Conservation (phyloP, 2,888 invertebrate species). For the Poecilus cupreus region DNA sequence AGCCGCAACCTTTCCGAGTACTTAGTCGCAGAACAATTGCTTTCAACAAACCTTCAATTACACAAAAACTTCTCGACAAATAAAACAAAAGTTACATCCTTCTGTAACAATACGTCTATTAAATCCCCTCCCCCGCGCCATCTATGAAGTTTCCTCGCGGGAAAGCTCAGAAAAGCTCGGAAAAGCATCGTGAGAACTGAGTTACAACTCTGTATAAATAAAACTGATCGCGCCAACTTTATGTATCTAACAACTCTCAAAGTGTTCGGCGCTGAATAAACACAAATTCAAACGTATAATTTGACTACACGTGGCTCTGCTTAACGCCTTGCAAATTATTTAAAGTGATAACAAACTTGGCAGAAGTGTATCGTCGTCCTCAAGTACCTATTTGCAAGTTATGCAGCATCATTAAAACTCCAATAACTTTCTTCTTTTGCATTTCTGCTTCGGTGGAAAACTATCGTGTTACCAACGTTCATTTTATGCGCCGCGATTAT, state of each 20-base stretch:
- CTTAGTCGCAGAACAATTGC: background rate
- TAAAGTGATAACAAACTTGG: background rate
- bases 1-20: background rate
- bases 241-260: background rate
- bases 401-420: no score
- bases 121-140: background rate
- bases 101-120: slow-evolving; percentile 30
- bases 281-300: background rate
- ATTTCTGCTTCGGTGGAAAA: background rate
- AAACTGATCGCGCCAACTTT: background rate
- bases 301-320: slow-evolving; percentile 18
- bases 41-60: background rate
- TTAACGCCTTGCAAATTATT: slow-evolving; percentile 23
- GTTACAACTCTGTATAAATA: background rate
- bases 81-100: slow-evolving; percentile 26
- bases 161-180: background rate
- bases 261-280: background rate
- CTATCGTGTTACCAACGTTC: background rate
- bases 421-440: no score
- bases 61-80: slow-evolving; percentile 1
- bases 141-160: background rate
- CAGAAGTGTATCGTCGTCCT: background rate
- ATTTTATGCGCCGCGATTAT: no score
- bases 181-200: slow-evolving; percentile 9
- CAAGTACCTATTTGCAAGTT: background rate